phyloP scores from a whole-genome alignment of 1,140 invertebrate species.

The Rhagoletis pomonella region DNA sequence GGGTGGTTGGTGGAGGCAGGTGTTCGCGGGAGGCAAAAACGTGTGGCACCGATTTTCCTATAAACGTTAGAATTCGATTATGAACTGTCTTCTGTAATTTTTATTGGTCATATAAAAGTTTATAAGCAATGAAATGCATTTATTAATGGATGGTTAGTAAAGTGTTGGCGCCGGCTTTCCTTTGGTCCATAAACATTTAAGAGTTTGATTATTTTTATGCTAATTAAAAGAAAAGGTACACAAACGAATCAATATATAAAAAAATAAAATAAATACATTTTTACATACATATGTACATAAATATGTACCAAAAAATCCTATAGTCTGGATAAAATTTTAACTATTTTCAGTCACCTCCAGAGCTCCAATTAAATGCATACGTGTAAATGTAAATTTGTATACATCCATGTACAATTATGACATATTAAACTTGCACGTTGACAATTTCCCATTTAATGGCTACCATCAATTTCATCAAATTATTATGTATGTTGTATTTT shows the following conservation, averaged over 20 bases:
- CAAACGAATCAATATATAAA: not conserved
- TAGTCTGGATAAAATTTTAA: not conserved
- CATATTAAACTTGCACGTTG: constrained; percentile 23
- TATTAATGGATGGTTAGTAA: not conserved
- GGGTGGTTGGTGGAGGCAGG: not conserved
- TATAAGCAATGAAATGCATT: constrained; percentile 22
- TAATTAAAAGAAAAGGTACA: not conserved
- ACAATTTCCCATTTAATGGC: constrained; percentile 40
- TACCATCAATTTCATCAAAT: constrained; percentile 42
- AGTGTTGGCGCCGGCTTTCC: constrained; percentile 25
- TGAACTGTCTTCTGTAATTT: constrained; percentile 28
- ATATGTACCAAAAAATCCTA: not conserved
- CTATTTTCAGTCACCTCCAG: not conserved
- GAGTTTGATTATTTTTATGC: constrained; percentile 10
- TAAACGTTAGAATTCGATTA: constrained; percentile 38
- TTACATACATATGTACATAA: not conserved
- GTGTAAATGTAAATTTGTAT: not conserved
- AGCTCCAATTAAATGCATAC: not conserved
- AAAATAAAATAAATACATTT: not conserved
- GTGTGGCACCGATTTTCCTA: constrained; percentile 37
- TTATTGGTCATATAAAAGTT: constrained; percentile 26
- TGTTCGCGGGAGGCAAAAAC: not conserved
- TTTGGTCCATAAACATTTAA: not conserved
- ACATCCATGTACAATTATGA: not conserved
- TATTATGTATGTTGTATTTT: constrained; percentile 32